These are phyloP conservation scores for Epinephelus moara DNA, from an alignment of 2,113 vertebrate genomes.

Conservation along the genomic window DNA sequence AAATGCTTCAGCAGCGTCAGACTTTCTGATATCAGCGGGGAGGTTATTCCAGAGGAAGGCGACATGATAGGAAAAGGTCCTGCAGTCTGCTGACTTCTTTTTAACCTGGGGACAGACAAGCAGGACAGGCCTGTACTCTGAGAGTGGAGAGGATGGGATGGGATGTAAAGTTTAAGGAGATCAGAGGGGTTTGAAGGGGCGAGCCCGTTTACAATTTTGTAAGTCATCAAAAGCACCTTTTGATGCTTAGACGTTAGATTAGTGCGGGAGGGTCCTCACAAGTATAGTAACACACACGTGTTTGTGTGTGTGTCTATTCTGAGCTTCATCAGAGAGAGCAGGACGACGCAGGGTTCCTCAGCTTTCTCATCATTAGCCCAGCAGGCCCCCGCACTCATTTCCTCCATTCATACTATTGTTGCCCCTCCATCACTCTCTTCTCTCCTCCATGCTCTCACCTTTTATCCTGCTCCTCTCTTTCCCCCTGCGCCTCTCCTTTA, in stretches of 20 bases:
- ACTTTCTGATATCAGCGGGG: no score
- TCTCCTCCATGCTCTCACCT: conserved; percentile 19
- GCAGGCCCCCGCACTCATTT: conserved; percentile 50
- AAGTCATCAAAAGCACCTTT: background rate
- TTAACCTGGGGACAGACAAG: no score
- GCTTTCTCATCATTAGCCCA: conserved; percentile 53
- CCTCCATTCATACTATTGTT: conserved; percentile 50
- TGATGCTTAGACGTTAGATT: background rate
- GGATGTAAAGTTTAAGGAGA: no score
- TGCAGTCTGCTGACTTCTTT: no score
- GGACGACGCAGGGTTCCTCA: conserved; percentile 32
- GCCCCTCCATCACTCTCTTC: conserved; percentile 18
- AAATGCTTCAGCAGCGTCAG: no score
- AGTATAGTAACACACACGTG: background rate
- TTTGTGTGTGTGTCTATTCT: conserved; percentile 32
- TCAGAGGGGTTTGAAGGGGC: no score
- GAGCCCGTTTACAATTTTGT: no score
- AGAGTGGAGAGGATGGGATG: no score
- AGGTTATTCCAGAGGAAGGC: no score
- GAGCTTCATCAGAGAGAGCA: conserved; percentile 41
- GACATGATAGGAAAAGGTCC: no score
- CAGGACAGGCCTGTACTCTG: no score
- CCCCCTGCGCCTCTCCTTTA: background rate
- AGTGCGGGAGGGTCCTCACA: background rate
- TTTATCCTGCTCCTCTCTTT: conserved; percentile 6